phyloP scores from a whole-genome alignment of 2,888 invertebrate genomes.

The Acholoe squamosa region DNA sequence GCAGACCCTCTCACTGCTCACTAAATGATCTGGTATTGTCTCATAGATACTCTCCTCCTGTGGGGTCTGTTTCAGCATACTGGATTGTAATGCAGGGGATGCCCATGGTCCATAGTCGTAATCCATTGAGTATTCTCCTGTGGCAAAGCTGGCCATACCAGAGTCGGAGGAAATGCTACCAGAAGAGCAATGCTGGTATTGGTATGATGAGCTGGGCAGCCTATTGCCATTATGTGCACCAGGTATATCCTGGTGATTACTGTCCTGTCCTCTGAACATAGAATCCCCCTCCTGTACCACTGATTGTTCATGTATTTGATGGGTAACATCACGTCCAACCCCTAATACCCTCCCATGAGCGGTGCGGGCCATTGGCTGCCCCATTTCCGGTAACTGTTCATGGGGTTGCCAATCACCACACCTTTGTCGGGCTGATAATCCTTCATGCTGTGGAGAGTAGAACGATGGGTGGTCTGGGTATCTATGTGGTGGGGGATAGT shows the following conservation, averaged over 20 bases:
- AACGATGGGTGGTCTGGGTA: too few species aligned
- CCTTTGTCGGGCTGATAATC: background rate
- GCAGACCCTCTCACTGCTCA: background rate
- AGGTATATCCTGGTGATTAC: background rate
- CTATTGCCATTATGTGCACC: background rate
- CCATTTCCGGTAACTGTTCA: slow-evolving; percentile 3
- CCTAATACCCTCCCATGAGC: background rate
- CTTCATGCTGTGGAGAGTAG: too few species aligned
- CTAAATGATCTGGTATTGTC: slow-evolving; percentile 57
- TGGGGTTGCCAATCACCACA: background rate
- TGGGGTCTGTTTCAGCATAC: background rate
- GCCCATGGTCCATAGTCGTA: slow-evolving; percentile 45
- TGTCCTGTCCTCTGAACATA: background rate
- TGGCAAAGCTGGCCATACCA: slow-evolving; percentile 55
- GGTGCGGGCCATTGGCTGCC: background rate
- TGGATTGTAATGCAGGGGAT: background rate
- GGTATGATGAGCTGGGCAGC: background rate
- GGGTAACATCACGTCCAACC: background rate
- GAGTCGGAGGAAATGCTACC: slow-evolving; percentile 53
- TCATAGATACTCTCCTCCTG: slow-evolving; percentile 59
- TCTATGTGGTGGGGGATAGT: too few species aligned
- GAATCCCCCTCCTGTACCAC: background rate
- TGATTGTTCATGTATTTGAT: background rate
- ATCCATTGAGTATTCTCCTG: slow-evolving; percentile 48
- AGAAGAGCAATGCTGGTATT: slow-evolving; percentile 29